Percentiles rank a stretch among this genome's conserved stretches.
phyloP scores from a whole-genome alignment of 2,797 vertebrate species.

The Limosa lapponica region DNA sequence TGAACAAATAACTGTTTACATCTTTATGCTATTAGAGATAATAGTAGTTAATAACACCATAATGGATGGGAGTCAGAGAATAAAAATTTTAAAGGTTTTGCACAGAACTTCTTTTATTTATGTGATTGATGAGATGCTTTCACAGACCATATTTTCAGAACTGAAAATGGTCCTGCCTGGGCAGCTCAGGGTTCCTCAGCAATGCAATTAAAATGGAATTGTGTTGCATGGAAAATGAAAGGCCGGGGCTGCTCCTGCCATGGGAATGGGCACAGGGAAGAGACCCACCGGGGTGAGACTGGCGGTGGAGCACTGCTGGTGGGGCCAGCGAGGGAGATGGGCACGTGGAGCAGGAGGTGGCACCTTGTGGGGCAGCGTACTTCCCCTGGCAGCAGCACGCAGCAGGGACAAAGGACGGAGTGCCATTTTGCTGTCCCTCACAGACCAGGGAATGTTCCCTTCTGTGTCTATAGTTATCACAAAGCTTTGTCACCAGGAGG shows the following conservation, averaged over 20 bases:
- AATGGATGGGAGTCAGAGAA: slow-evolving; percentile 30
- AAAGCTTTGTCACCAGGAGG: neutral
- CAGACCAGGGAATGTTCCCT: no score
- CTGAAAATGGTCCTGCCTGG: neutral
- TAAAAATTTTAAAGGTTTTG: slow-evolving; percentile 50
- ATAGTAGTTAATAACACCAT: neutral
- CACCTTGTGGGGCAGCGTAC: rapidly evolving
- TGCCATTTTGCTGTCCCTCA: neutral
- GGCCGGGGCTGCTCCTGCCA: neutral
- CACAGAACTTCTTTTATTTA: neutral
- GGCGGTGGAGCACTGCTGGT: neutral
- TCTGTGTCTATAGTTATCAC: rapidly evolving
- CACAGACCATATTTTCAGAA: neutral
- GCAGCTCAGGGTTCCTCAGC: neutral
- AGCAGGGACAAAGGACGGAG: neutral
- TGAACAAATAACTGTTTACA: slow-evolving; percentile 57
- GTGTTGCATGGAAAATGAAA: neutral
- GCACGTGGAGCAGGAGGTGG: neutral
- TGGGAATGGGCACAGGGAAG: neutral
- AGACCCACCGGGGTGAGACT: rapidly evolving
- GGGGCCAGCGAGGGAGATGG: neutral
- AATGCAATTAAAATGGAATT: neutral
- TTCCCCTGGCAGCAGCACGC: rapidly evolving
- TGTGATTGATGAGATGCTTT: neutral
- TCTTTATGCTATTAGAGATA: slow-evolving; percentile 30